Base-by-base conservation (phyloP, 2,888 invertebrate species). In the Endotricha flammealis region DNA sequence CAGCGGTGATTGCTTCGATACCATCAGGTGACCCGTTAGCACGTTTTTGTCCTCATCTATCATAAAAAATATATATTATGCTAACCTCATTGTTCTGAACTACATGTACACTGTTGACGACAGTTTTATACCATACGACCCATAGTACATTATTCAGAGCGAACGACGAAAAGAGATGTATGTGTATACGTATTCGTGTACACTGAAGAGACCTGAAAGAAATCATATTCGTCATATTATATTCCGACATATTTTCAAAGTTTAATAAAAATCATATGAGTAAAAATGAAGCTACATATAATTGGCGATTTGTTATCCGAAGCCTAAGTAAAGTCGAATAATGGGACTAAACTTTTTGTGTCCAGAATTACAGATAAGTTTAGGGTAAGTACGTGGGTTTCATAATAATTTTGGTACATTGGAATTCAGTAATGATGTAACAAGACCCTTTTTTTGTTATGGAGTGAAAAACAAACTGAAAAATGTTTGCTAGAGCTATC, bases 81-180 rank as follows among this genome's bases (percentile, higher is more conserved):
- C 20, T 20, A 8, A 92, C 92, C 68, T 85, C 79, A 65, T 92
- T 92, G 10, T 87, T 68, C 38, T 81, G 75, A 1, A 91, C 82
- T 3, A 90, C 87, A n/a, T 69, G 70, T 0, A 88, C 82, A 14
- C 87, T 71, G 35, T 89, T 88, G 12, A 92, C 88, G 6, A 93
- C 90, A 12, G 87, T 58, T 34, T 88, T 87, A 70, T 93, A 94
- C 92, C 93, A 94, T 1, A 92, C 53, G 35, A 95, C 90, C 94
- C 94, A 95, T 40, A 91, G 77, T 5, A 91, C 65, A 62, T 94
- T 93, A 64, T 91, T 94, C 38, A 92, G 69, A n/a, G 92, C 89
- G 61, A 94, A 90, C 0, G 94, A 91, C 1, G 88, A 65, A 65
- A 95, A 95, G 17, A 95, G 81, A 57, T 95, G 92, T 42, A 92